Percentiles rank a stretch among this genome's conserved stretches.
phyloP scores from a whole-genome alignment of 2,888 invertebrate genomes.

The Cheiracanthium punctorium region DNA sequence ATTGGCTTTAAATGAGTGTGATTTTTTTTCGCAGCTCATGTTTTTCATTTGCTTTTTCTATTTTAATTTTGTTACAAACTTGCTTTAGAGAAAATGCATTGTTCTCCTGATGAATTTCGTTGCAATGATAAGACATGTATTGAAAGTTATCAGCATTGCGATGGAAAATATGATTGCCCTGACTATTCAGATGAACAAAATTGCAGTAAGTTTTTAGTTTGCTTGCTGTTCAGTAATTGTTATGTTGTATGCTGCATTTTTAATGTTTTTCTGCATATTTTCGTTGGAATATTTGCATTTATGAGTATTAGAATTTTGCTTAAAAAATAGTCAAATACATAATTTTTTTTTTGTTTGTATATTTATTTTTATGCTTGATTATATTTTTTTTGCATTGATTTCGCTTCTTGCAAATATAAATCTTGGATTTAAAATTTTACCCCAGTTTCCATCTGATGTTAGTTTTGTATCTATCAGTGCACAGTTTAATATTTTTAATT shows the following conservation, averaged over 20 bases:
- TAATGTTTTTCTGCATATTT: not conserved
- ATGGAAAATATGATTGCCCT: constrained; percentile 80
- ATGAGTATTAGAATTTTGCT: too few species aligned
- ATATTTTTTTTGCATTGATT: too few species aligned
- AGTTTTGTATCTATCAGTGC: too few species aligned
- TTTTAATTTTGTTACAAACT: constrained; percentile 53
- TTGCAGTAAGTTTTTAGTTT: constrained; percentile 78
- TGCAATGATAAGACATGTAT: constrained; percentile 66
- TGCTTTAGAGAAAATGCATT: constrained; percentile 64
- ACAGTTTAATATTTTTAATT: too few species aligned
- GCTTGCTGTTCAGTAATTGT: not conserved
- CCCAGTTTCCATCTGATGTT: too few species aligned
- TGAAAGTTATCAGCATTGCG: constrained; percentile 73
- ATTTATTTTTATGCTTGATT: too few species aligned
- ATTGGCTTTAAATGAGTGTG: not conserved
- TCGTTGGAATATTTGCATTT: too few species aligned
- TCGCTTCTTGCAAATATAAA: too few species aligned
- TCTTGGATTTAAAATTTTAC: too few species aligned
- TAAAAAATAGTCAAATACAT: too few species aligned
- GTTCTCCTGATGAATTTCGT: constrained; percentile 63
- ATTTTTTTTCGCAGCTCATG: not conserved
- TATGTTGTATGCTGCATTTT: not conserved
- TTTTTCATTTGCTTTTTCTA: constrained; percentile 39
- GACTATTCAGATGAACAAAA: constrained; percentile 85
- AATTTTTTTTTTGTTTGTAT: too few species aligned